Evolutionary conservation across 1,140 invertebrate species (phyloP).

Genomic region (Ptiloglossa arizonensis): DNA sequence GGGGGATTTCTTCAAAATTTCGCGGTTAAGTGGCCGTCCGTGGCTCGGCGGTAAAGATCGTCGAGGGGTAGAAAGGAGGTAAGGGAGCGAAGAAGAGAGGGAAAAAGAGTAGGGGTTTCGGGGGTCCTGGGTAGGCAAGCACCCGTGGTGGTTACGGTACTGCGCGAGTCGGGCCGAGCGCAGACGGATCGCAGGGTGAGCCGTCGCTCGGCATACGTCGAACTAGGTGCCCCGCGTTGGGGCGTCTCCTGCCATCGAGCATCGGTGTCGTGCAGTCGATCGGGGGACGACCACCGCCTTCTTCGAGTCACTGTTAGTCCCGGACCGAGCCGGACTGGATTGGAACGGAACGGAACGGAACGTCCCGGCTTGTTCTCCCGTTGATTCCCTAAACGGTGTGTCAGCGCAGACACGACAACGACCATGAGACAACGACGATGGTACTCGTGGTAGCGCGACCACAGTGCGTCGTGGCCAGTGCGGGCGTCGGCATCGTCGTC

Average conservation of each 20-base stretch:
- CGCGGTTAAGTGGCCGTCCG: slow-evolving; percentile 31
- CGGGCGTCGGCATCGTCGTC: slow-evolving; percentile 63
- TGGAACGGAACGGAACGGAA: neutral
- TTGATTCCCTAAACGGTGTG: slow-evolving; percentile 21
- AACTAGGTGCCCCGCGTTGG: slow-evolving; percentile 76
- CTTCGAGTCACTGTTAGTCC: slow-evolving; percentile 41
- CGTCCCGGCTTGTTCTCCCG: slow-evolving; percentile 5
- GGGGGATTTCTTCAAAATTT: slow-evolving; percentile 31
- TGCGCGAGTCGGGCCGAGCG: slow-evolving; percentile 75
- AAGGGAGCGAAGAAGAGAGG: neutral
- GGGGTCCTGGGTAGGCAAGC: slow-evolving; percentile 28
- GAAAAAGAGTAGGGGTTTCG: slow-evolving; percentile 10
- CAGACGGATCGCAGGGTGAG: slow-evolving; percentile 73
- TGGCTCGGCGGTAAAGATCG: neutral
- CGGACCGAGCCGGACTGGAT: slow-evolving; percentile 2
- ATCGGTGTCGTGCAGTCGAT: slow-evolving; percentile 69
- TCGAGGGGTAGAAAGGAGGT: neutral
- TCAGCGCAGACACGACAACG: slow-evolving; percentile 49
- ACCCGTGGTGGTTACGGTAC: slow-evolving; percentile 71
- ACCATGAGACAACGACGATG: slow-evolving; percentile 65
- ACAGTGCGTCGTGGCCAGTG: slow-evolving; percentile 59
- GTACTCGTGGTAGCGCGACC: slow-evolving; percentile 61
- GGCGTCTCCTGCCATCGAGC: slow-evolving; percentile 77
- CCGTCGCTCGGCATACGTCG: slow-evolving; percentile 76
- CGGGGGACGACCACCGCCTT: slow-evolving; percentile 72